These are phyloP conservation scores for Sitobion miscanthi DNA, from an alignment of 1,140 invertebrate species.

Conservation along the genomic window DNA sequence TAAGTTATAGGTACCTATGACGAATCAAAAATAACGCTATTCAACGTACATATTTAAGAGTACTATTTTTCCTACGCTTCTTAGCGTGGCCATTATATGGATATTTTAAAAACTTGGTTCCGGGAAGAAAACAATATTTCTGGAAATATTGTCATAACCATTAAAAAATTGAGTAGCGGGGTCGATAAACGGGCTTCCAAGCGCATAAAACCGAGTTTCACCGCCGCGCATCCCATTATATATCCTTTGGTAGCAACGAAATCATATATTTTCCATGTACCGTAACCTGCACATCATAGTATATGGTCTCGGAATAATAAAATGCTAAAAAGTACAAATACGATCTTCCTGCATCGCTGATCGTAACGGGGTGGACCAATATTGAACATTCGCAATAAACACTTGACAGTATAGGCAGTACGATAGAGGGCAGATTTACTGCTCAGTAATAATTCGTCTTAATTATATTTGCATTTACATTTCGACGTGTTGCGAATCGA, in stretches of 20 bases:
- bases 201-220: background rate
- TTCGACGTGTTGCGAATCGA: background rate
- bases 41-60: background rate
- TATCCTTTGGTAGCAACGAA: background rate
- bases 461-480: background rate
- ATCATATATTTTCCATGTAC: background rate
- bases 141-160: background rate
- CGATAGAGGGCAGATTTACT: background rate
- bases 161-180: background rate
- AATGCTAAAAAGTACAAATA: background rate
- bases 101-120: background rate
- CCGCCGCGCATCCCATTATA: background rate
- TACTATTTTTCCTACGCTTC: background rate
- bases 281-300: background rate
- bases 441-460: background rate
- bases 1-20: too few species aligned
- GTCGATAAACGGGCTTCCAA: background rate
- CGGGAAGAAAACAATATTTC: background rate
- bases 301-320: background rate
- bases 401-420: background rate
- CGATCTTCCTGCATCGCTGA: background rate
- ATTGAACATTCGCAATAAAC: background rate
- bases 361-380: background rate
- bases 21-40: too few species aligned
- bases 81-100: background rate